Evolutionary conservation across 2,113 vertebrate genomes (phyloP), one percentile per base, ranked within the genome.

Genomic region (Centrocercus urophasianus): DNA sequence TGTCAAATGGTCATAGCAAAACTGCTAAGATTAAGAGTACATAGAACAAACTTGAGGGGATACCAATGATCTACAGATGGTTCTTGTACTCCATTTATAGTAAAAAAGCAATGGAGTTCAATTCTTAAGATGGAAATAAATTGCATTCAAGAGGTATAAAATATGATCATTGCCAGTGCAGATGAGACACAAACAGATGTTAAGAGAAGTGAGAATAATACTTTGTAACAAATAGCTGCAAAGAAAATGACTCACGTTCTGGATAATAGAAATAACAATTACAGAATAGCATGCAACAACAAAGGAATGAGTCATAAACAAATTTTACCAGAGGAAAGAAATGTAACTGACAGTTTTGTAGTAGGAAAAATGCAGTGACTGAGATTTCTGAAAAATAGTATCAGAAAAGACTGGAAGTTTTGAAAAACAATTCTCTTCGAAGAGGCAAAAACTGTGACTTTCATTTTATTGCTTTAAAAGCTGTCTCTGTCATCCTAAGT

Each of bases 211-310:
- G 73, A 78, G 80, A 93, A 71, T 81, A 47, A 83, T 50, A 80
- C 76, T 77, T 81, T 60, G 43, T 50, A 77, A 56, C 54, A 94
- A 95, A 90, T 19, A 92, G 32, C 85, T 80, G 88, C 84, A 95
- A 83, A 70, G 56, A 95, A 93, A 95, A 94, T 96, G 43, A 96
- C 81, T 97, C 92, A 92, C 45, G 36, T 43, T 59, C 28, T 66
- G 96, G 83, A 75, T 96, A 96, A 93, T 96, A 70, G 84, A 95
- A 97, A 93, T 94, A 95, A 95, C 84, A 94, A 92, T 97, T 96
- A 93, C 56, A 79, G 50, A 93, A 93, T 85, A 92, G 43, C 48
- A 87, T 43, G 83, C 32, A 86, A 85, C 47, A 91, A 47, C 38
- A 89, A 94, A 30, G 45, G 74, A 27, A 30, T 97, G 89, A 96